These are phyloP conservation scores for Panthera tigris DNA, from an alignment of 2,113 vertebrate genomes.

Conservation along the genomic window DNA sequence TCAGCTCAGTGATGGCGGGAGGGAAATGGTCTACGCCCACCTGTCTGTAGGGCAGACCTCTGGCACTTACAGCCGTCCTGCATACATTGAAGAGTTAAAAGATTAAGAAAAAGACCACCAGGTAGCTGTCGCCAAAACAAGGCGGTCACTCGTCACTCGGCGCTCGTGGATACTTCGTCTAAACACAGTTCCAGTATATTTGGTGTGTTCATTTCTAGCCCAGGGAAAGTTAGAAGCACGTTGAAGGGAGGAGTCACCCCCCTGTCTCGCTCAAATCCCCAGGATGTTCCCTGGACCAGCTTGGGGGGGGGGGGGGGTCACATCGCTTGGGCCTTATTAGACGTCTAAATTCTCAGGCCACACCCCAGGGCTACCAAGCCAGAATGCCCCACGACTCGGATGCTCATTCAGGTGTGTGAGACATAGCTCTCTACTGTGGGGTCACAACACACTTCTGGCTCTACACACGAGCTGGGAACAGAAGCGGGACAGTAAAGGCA, in stretches of 20 bases:
- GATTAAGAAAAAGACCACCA: background rate
- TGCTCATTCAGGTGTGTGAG: accelerated
- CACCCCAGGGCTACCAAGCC: background rate
- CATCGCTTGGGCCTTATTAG: background rate
- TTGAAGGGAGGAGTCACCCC: accelerated
- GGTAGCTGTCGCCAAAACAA: background rate
- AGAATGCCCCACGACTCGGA: accelerated
- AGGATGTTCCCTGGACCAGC: accelerated
- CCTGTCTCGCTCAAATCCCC: accelerated
- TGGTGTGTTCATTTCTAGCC: background rate
- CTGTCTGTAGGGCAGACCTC: too few relatives aligned
- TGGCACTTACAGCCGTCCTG: background rate
- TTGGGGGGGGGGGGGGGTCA: background rate
- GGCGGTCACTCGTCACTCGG: too few relatives aligned
- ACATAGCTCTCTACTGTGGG: background rate
- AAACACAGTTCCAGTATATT: background rate
- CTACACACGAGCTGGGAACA: accelerated
- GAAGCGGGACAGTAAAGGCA: background rate
- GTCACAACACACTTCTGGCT: accelerated
- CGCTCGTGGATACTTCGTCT: background rate
- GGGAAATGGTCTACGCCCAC: background rate
- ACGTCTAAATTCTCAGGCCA: background rate
- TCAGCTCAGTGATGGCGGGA: background rate
- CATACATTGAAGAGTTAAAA: background rate
- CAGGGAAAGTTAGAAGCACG: background rate